phyloP scores from a whole-genome alignment of 2,113 vertebrate species.

The Centropristis striata region DNA sequence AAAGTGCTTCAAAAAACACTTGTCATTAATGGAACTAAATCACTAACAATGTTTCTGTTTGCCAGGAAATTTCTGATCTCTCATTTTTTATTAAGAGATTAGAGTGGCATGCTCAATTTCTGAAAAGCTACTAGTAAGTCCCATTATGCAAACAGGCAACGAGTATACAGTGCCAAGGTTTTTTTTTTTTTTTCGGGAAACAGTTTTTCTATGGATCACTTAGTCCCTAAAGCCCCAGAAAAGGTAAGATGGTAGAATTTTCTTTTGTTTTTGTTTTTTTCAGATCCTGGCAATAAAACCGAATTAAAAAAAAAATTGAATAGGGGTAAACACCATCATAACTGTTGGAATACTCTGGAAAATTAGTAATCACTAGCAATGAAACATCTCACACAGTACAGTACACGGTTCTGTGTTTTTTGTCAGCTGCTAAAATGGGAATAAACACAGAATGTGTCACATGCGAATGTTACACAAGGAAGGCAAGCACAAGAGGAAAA shows the following conservation, averaged over 20 bases:
- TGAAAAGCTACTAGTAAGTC: constrained; percentile 42
- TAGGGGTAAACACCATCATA: constrained; percentile 34
- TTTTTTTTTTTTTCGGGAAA: constrained; percentile 17
- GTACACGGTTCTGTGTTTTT: constrained; percentile 11
- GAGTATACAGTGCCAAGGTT: constrained; percentile 16
- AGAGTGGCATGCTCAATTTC: constrained; percentile 41
- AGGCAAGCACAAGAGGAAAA: constrained; percentile 39
- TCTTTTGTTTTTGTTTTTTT: constrained; percentile 2
- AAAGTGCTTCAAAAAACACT: constrained; percentile 71
- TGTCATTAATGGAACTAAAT: constrained; percentile 58
- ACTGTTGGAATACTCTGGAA: constrained; percentile 14
- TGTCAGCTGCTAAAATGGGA: constrained; percentile 19
- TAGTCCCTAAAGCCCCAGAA: constrained; percentile 1
- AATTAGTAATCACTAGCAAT: constrained; percentile 24
- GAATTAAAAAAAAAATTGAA: no score
- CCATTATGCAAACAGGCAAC: constrained; percentile 35
- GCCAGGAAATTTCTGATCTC: constrained; percentile 42
- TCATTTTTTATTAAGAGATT: constrained; percentile 32
- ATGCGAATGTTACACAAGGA: constrained; percentile 31
- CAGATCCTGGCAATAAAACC: neutral
- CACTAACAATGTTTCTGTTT: constrained; percentile 56
- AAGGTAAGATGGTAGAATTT: neutral
- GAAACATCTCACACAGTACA: neutral
- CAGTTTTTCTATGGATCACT: constrained; percentile 17
- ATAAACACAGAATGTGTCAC: constrained; percentile 37